A percentile compares a stretch with the other conserved stretches of the same genome.
Evolutionary conservation across 2,888 invertebrate genomes (phyloP).

Genomic region (Brachyptera risi): DNA sequence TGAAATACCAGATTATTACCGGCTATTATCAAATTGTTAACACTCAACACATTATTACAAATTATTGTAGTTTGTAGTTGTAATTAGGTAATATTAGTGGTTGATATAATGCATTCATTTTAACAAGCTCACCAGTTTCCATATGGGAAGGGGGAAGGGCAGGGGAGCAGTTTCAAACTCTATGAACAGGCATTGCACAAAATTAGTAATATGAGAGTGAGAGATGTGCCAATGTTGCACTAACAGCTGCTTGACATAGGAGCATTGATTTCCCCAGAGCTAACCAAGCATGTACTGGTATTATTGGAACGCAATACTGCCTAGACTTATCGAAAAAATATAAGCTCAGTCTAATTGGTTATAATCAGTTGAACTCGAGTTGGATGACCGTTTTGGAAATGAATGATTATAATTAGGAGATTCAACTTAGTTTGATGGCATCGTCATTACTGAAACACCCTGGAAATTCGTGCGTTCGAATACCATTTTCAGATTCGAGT

Average conservation of each 20-base stretch:
- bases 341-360: background rate
- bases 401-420: no score
- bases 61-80: no score
- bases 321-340: background rate
- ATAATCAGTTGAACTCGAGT: background rate
- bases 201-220: background rate
- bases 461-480: no score
- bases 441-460: no score
- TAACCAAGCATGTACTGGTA: background rate
- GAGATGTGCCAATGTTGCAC: background rate
- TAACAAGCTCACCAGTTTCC: background rate
- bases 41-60: no score
- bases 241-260: background rate
- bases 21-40: no score
- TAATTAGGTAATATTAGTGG: background rate
- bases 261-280: conserved; percentile 4
- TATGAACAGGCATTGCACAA: background rate
- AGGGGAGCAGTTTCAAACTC: no score
- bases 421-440: no score
- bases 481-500: no score
- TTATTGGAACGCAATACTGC: background rate
- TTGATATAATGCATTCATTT: background rate
- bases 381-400: no score
- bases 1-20: no score
- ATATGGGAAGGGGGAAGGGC: no score